These are phyloP conservation scores for Conchocele bisecta DNA, from an alignment of 2,888 invertebrate species.

Conservation along the genomic window DNA sequence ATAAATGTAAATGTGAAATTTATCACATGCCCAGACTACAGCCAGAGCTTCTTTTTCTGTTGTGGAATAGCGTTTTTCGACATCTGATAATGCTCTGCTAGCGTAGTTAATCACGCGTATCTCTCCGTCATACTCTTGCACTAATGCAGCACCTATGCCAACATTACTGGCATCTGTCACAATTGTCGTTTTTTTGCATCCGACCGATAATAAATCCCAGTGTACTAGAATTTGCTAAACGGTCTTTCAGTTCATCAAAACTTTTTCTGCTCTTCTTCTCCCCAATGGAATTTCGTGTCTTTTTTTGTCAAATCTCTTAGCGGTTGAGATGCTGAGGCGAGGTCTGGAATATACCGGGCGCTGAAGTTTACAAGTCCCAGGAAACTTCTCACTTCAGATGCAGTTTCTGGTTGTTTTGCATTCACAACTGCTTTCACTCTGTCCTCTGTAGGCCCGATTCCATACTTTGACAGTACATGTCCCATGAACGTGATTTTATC, in stretches of 20 bases:
- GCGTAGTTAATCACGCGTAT: constrained; percentile 14
- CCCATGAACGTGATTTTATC: constrained; percentile 50
- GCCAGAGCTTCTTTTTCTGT: constrained; percentile 60
- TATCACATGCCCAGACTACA: constrained; percentile 61
- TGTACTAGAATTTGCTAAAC: constrained; percentile 12
- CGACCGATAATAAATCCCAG: constrained; percentile 33
- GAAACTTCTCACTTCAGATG: constrained; percentile 11
- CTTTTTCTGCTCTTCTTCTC: not conserved
- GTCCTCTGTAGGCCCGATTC: constrained; percentile 22
- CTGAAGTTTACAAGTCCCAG: constrained; percentile 43
- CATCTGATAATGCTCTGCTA: constrained; percentile 21
- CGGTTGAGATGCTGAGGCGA: constrained; percentile 38
- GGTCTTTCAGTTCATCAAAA: constrained; percentile 19
- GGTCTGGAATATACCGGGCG: constrained; percentile 35
- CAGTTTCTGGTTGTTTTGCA: constrained; percentile 9
- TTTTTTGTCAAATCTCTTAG: constrained; percentile 20
- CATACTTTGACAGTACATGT: constrained; percentile 22
- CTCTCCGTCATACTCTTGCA: constrained; percentile 27
- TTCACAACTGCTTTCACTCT: constrained; percentile 22
- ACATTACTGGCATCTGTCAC: constrained; percentile 26
- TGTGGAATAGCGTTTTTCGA: constrained; percentile 32
- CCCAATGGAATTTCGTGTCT: constrained; percentile 5
- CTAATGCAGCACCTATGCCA: constrained; percentile 24
- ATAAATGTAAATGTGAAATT: constrained; percentile 61
- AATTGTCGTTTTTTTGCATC: constrained; percentile 10